Percentiles rank a stretch among this genome's conserved stretches.
phyloP scores from a whole-genome alignment of 2,888 invertebrate genomes.

The Hypsopygia costalis region DNA sequence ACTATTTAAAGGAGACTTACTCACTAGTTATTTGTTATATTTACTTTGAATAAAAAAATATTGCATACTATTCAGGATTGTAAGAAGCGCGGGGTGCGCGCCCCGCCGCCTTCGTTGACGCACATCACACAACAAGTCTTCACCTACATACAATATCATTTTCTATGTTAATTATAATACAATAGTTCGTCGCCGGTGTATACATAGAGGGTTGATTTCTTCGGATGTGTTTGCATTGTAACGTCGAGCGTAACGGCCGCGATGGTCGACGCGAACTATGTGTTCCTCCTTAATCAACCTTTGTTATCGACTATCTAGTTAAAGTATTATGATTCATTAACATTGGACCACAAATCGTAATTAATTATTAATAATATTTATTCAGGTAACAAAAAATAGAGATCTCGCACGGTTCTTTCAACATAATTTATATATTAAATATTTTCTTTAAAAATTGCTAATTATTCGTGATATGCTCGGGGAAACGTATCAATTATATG shows the following conservation, averaged over 20 bases:
- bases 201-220: no score
- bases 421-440: constrained; percentile 24
- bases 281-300: constrained; percentile 52
- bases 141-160: constrained; percentile 7
- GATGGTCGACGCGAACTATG: constrained; percentile 44
- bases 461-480: constrained; percentile 54
- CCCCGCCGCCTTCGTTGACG: constrained; percentile 9
- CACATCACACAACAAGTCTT: not conserved
- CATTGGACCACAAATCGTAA: constrained; percentile 80
- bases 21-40: constrained; percentile 51
- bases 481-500: constrained; percentile 31
- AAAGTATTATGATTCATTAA: constrained; percentile 76
- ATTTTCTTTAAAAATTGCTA: constrained; percentile 13
- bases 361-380: constrained; percentile 76
- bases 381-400: constrained; percentile 80
- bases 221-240: no score
- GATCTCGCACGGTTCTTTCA: constrained; percentile 43
- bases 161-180: no score
- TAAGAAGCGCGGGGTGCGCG: constrained; percentile 25
- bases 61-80: constrained; percentile 28
- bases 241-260: no score
- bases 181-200: no score
- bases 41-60: constrained; percentile 59
- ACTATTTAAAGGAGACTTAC: constrained; percentile 30
- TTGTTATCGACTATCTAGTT: constrained; percentile 69